Evolutionary conservation across 1,140 invertebrate species (phyloP), one percentile per base, ranked within the genome.

Genomic region (Bombus fervidus): DNA sequence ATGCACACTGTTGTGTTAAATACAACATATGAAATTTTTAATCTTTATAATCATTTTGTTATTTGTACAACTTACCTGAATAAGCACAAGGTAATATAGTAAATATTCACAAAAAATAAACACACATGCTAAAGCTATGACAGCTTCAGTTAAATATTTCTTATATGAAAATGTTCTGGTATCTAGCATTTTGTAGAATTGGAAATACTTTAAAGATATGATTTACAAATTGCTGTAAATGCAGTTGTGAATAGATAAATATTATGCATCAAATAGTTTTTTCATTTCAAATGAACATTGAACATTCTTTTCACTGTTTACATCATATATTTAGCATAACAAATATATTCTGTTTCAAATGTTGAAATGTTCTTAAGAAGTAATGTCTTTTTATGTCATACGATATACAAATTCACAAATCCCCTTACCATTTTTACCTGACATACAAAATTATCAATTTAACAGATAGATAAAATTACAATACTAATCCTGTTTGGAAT

Each of bases 51-150:
- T 6, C 18, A n/a, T n/a, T n/a, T 18, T 78, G 47, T 59, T 59
- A 81, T 59, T 66, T 62, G 78, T 84, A 43, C 18, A 5, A 92
- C 90, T 94, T 95, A 97, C 97, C 94, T 97, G 96, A 80, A 95
- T 91, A 90, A 97, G 95, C 73, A 97, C 96, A 66, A 97, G 86
- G 91, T 97, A 97, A 94, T 97, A 97, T 90, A 97, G 95, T 3
- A 97, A 77, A 94, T 96, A 97, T 96, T 97, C 97, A 93, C 97
- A 97, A 89, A 96, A 96, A 76, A 96, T 89, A 86, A 96, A 93
- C 87, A 96, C 93, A 93, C 88, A 93, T 57, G 94, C 88, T 71
- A 92, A 68, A 74, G 87, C 85, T 78, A 93, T 81, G 13, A 86
- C 37, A 37, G 84, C 75, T 77, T 89, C 87, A 6, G 89, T 41